These are phyloP conservation scores for Trissolcus basalis DNA, from an alignment of 1,140 invertebrate genomes.

Conservation along the genomic window DNA sequence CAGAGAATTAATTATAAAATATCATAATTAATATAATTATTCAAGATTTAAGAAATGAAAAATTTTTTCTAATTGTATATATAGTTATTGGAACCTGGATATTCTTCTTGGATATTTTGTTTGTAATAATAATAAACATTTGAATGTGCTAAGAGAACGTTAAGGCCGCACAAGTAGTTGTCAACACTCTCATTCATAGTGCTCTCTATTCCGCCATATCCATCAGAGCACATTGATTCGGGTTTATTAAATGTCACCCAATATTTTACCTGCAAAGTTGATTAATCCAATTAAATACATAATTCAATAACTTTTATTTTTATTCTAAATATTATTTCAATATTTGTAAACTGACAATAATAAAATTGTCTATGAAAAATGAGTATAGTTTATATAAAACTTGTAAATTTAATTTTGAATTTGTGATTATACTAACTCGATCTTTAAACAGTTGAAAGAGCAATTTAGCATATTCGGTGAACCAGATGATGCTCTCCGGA, in stretches of 20 bases:
- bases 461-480: slow-evolving; percentile 30
- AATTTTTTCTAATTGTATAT: slow-evolving; percentile 15
- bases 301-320: no score
- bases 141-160: slow-evolving; percentile 71
- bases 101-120: slow-evolving; percentile 62
- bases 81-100: slow-evolving; percentile 65
- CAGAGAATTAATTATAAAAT: not conserved
- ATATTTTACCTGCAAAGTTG: slow-evolving; percentile 71
- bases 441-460: slow-evolving; percentile 37
- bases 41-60: no score
- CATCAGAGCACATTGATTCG: slow-evolving; percentile 63
- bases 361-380: no score
- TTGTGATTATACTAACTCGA: slow-evolving; percentile 9
- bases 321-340: not conserved
- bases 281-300: no score
- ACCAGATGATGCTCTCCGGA: slow-evolving; percentile 36
- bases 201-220: slow-evolving; percentile 67
- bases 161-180: slow-evolving; percentile 70
- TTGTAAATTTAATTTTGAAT: no score
- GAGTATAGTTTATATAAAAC: no score
- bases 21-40: no score
- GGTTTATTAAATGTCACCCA: slow-evolving; percentile 78
- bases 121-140: slow-evolving; percentile 72
- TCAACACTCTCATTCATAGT: slow-evolving; percentile 61
- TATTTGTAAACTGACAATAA: no score